Evolutionary conservation across 2,113 vertebrate species (phyloP), one percentile per base, ranked within the genome.

Genomic region (Sturnira hondurensis): DNA sequence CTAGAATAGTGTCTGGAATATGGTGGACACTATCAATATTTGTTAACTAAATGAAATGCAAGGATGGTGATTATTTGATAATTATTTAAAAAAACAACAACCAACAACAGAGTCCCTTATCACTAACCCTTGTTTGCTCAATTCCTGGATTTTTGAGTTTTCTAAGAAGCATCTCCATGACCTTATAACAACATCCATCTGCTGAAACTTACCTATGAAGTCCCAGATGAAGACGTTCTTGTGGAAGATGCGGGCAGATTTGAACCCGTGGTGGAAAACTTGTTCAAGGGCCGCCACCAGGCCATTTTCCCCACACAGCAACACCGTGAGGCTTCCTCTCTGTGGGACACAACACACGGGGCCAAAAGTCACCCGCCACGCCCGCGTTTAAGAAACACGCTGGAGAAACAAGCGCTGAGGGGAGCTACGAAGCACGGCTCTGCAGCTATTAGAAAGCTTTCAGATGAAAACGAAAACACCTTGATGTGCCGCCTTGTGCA

Each of bases 161-260:
- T 81, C 50, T 50, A 85, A 87, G 67, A 68, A 80, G 87, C 45
- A 73, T 26, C 36, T 90, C 20, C 33, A 5, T 74, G 86, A 61
- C 52, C 26, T 86, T 63, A 41, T 12, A 41, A 67, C 11, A 56
- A 78, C 16, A 36, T 22, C 47, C 2, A 63, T 10, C 63, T 0
- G 68, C 4, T 74, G 38, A 31, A 47, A 81, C 97, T 99, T 98
- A 99, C 99, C 99, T 96, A 99, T 98, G 97, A 99, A 99, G 97
- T 99, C 99, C 99, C 99, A 99, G 95, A 99, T 98, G 98, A 99
- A 99, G 95, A 99, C 98, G 2, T 99, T 99, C 97, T 99, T 99
- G 98, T 99, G 99, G 97, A 99, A 99, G 94, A 99, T 99, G 3
- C 99, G 99, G 82, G 99, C 98, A 0, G 99, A 99, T 96, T 99